phyloP scores from a whole-genome alignment of 2,797 vertebrate genomes.

The Cirrhinus molitorella region DNA sequence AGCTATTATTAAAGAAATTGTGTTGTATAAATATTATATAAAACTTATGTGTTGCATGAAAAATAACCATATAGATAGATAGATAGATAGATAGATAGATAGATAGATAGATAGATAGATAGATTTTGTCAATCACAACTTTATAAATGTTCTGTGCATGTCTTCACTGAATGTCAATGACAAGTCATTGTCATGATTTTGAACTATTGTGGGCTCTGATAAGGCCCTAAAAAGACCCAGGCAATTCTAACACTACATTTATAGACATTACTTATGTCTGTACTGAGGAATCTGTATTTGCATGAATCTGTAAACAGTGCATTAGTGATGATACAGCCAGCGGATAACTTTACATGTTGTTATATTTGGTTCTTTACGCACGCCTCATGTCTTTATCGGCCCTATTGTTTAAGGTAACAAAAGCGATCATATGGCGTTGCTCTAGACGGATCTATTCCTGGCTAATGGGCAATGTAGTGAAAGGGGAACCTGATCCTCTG shows the following conservation, averaged over 20 bases:
- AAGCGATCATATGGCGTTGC: slow-evolving; percentile 74
- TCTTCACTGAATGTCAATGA: background rate
- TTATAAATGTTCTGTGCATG: too few species aligned
- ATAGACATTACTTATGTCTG: background rate
- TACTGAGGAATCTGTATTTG: slow-evolving; percentile 22
- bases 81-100: too few species aligned
- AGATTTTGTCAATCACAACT: too few species aligned
- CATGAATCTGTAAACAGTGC: slow-evolving; percentile 58
- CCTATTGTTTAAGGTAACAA: slow-evolving; percentile 79
- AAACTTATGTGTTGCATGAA: background rate
- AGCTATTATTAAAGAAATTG: background rate
- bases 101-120: too few species aligned
- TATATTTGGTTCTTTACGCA: slow-evolving; percentile 68
- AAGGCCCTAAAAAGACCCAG: background rate
- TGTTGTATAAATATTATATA: background rate
- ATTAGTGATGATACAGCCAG: slow-evolving; percentile 52
- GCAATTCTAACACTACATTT: slow-evolving; percentile 1
- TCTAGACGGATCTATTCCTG: slow-evolving; percentile 79
- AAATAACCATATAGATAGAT: background rate
- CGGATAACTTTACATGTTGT: slow-evolving; percentile 69
- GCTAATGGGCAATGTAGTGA: slow-evolving; percentile 75
- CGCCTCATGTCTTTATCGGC: slow-evolving; percentile 71
- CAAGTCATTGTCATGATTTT: background rate
- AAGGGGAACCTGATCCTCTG: slow-evolving; percentile 77
- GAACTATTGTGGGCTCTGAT: background rate